Conservation (phyloP, 2,113 vertebrate genomes). For the Proteles cristata region DNA sequence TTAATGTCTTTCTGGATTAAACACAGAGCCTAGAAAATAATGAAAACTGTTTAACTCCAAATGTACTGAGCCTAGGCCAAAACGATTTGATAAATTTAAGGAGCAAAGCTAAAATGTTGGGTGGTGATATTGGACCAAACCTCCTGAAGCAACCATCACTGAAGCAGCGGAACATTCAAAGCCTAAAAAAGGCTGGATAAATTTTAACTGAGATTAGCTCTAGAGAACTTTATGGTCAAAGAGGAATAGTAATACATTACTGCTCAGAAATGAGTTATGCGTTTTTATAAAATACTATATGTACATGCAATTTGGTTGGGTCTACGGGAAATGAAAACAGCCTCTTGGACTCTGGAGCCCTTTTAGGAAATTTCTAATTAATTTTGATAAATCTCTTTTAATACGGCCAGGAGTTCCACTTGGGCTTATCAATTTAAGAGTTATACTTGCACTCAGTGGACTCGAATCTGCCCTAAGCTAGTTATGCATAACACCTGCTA, state of each 20-base stretch:
- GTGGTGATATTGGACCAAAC: neutral
- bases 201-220: conserved; percentile 35
- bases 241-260: conserved; percentile 61
- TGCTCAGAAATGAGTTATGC: conserved; percentile 47
- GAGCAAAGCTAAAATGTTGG: conserved; percentile 54
- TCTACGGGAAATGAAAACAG: conserved; percentile 60
- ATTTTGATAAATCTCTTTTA: conserved; percentile 78
- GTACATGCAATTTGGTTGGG: conserved; percentile 39
- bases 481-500: conserved; percentile 76
- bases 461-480: conserved; percentile 69
- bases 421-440: conserved; percentile 70
- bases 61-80: neutral
- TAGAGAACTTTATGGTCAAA: conserved; percentile 39
- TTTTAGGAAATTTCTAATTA: conserved; percentile 79
- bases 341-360: conserved; percentile 60
- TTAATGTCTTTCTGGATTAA: neutral
- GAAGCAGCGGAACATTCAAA: neutral
- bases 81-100: conserved; percentile 68
- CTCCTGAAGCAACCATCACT: neutral
- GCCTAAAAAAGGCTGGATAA: neutral
- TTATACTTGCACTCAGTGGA: conserved; percentile 66
- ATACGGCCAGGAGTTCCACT: conserved; percentile 67
- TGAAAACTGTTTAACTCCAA: neutral
- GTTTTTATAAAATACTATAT: conserved; percentile 51
- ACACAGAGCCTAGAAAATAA: neutral